These are phyloP conservation scores for Acromyrmex heyeri DNA, from an alignment of 1,140 invertebrate genomes.

Conservation along the genomic window DNA sequence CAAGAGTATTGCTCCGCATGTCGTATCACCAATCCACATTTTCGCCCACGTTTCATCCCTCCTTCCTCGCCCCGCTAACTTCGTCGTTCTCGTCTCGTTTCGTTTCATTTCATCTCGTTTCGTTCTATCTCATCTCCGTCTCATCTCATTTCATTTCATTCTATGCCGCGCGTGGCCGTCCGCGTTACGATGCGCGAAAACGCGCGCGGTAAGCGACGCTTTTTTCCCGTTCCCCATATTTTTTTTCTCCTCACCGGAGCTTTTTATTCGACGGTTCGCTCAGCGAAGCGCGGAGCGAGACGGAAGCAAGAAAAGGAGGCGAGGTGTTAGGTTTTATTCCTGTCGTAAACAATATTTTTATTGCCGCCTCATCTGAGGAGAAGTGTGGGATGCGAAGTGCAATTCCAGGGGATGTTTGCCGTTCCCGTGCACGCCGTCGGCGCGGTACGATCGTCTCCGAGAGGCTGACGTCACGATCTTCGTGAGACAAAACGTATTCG, in stretches of 20 bases:
- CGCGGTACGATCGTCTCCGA: neutral
- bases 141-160: conserved; percentile 47
- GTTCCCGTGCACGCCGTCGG: conserved; percentile 25
- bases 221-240: conserved; percentile 28
- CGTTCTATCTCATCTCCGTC: conserved; percentile 45
- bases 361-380: conserved; percentile 61
- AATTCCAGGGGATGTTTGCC: conserved; percentile 51
- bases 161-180: conserved; percentile 2
- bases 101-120: conserved; percentile 44
- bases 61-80: neutral
- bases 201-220: conserved; percentile 43
- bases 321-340: conserved; percentile 64
- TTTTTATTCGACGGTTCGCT: conserved; percentile 54
- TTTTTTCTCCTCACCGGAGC: conserved; percentile 10
- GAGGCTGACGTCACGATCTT: neutral
- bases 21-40: conserved; percentile 28
- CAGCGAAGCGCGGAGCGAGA: neutral
- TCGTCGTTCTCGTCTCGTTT: conserved; percentile 35
- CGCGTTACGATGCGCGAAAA: conserved; percentile 59
- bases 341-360: conserved; percentile 76
- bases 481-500: neutral
- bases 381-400: conserved; percentile 21
- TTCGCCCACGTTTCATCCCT: conserved; percentile 38
- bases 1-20: neutral
- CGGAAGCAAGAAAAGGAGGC: neutral